These are phyloP conservation scores for Hemicentrotus pulcherrimus DNA, from an alignment of 35 echinoderm and acorn worm species.

Conservation along the genomic window DNA sequence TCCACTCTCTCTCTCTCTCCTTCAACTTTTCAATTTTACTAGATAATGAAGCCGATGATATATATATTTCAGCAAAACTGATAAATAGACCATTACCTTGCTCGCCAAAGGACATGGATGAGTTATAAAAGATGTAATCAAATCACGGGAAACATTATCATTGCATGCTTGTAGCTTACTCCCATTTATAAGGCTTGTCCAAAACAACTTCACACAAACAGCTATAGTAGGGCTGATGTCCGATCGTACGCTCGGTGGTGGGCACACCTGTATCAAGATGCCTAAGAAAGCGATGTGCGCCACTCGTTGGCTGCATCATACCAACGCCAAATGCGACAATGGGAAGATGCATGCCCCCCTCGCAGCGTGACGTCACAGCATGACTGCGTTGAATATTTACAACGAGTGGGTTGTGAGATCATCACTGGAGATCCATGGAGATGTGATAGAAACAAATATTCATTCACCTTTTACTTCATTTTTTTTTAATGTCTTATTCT, in stretches of 20 bases:
- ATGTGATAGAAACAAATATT: neutral
- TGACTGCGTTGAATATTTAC: constrained; percentile 7
- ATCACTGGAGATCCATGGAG: neutral
- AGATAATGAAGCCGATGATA: neutral
- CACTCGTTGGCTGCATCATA: neutral
- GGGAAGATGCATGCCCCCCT: neutral
- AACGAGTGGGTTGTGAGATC: neutral
- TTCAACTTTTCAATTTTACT: neutral
- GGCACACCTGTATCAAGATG: neutral
- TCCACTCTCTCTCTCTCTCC: neutral
- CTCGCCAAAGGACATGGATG: neutral
- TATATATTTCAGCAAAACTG: neutral
- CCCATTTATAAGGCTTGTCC: neutral
- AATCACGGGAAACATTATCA: neutral
- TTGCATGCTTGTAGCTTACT: neutral
- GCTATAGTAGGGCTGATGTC: neutral
- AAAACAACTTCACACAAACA: neutral
- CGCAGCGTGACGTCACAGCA: neutral
- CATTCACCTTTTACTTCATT: too few relatives aligned
- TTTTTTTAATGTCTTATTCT: too few relatives aligned
- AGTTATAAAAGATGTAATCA: neutral
- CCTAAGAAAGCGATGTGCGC: neutral
- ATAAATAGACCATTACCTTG: neutral
- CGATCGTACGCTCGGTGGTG: neutral
- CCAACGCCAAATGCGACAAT: neutral